Conservation (phyloP, 2,888 invertebrate genomes). For the Spodoptera picta region DNA sequence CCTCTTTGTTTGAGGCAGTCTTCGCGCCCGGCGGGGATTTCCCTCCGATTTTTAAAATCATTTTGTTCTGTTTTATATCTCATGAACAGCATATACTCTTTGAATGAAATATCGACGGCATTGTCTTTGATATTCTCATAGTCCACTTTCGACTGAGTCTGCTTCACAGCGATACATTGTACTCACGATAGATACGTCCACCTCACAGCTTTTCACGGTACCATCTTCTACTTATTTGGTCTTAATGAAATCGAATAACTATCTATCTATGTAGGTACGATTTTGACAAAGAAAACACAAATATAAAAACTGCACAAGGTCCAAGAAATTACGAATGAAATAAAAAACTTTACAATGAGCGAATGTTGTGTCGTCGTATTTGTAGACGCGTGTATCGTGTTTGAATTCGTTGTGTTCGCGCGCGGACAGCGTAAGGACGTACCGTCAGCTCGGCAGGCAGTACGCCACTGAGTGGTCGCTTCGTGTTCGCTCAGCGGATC, state of each 20-base stretch:
- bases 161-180: conserved; percentile 63
- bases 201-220: conserved; percentile 60
- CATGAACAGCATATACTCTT: conserved; percentile 57
- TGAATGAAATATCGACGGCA: conserved; percentile 51
- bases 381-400: conserved; percentile 70
- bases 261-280: conserved; percentile 5
- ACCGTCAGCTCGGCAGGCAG: conserved; percentile 72
- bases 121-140: conserved; percentile 53
- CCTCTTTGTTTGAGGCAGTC: conserved; percentile 68
- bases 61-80: conserved; percentile 62
- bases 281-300: conserved; percentile 54
- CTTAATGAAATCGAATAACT: conserved; percentile 47
- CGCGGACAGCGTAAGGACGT: conserved; percentile 63
- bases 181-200: conserved; percentile 64
- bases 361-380: conserved; percentile 41
- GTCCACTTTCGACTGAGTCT: conserved; percentile 52
- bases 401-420: conserved; percentile 72
- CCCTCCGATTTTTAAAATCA: conserved; percentile 83
- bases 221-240: conserved; percentile 48
- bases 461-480: conserved; percentile 71
- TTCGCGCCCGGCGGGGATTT: conserved; percentile 75
- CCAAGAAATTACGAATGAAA: conserved; percentile 26
- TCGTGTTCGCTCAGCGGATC: conserved; percentile 48
- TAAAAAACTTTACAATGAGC: conserved; percentile 18
- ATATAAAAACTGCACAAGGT: conserved; percentile 39